Percentiles rank a stretch among this genome's conserved stretches.
Conservation (phyloP, 2,797 vertebrate genomes). For the Acrossocheilus fasciatus region DNA sequence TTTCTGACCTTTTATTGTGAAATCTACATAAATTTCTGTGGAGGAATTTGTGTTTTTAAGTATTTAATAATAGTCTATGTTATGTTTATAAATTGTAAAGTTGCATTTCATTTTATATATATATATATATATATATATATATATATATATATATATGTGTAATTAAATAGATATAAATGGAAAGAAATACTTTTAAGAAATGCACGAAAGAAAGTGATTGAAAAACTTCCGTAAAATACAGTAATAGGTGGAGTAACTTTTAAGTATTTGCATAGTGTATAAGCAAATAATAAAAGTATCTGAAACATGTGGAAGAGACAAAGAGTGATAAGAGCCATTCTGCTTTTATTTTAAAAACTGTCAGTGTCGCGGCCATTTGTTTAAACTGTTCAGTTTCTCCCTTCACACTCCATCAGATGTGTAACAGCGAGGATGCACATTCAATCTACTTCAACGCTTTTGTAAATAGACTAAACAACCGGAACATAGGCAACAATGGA, state of each 20-base stretch:
- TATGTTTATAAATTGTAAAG: neutral
- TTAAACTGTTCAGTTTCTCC: slow-evolving; percentile 21
- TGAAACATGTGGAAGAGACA: neutral
- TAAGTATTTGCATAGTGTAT: neutral
- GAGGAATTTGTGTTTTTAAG: neutral
- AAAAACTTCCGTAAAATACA: neutral
- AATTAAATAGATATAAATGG: neutral
- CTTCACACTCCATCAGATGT: slow-evolving; percentile 50
- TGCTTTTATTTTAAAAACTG: slow-evolving; percentile 56
- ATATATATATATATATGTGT: too few relatives aligned
- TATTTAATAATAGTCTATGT: neutral
- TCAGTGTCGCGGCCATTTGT: slow-evolving; percentile 43
- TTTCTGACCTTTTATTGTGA: neutral
- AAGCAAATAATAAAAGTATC: neutral
- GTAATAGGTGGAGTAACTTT: neutral
- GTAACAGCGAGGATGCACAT: slow-evolving; percentile 51
- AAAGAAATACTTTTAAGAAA: neutral
- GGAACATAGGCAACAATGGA: slow-evolving; percentile 48
- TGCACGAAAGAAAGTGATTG: neutral
- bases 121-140: too few relatives aligned
- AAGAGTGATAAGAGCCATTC: neutral
- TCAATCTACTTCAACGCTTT: slow-evolving; percentile 40
- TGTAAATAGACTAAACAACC: slow-evolving; percentile 38
- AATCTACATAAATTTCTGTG: too few relatives aligned
- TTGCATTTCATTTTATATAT: neutral